Evolutionary conservation across 1,140 invertebrate species (phyloP).

Genomic region (Solenopsis invicta): DNA sequence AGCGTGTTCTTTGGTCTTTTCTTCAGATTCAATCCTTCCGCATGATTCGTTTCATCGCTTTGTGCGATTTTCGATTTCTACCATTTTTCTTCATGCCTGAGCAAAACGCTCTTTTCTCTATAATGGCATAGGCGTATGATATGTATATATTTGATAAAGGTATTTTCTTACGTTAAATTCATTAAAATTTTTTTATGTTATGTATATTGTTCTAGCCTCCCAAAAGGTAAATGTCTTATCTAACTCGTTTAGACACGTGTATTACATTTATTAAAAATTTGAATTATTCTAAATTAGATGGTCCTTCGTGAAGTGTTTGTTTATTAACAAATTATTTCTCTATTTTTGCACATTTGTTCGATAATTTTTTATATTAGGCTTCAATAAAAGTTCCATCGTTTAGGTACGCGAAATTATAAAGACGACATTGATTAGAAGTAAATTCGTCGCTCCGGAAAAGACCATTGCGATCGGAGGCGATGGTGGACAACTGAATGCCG

Average conservation of each 20-base stretch:
- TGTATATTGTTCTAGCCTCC: neutral
- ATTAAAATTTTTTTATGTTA: neutral
- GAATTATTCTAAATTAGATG: slow-evolving; percentile 9
- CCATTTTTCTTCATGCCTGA: neutral
- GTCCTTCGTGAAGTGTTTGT: neutral
- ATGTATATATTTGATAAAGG: neutral
- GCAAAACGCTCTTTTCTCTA: neutral
- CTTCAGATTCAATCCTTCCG: slow-evolving; percentile 19
- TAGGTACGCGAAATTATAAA: neutral
- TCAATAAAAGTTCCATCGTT: slow-evolving; percentile 25
- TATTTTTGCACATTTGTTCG: neutral
- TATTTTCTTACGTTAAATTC: neutral
- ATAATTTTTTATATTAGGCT: neutral
- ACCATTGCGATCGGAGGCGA: slow-evolving; percentile 34
- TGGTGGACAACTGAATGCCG: slow-evolving; percentile 45
- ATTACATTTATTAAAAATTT: neutral
- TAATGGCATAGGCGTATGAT: neutral
- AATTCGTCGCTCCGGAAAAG: slow-evolving; percentile 47
- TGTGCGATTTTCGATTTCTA: slow-evolving; percentile 17
- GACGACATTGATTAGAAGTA: slow-evolving; percentile 46
- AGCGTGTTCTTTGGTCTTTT: slow-evolving; percentile 32
- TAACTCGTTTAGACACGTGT: neutral
- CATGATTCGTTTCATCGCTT: slow-evolving; percentile 43
- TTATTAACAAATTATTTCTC: neutral
- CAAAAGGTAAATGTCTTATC: neutral